Evolutionary conservation across 2,888 invertebrate genomes (phyloP).

Genomic region (Hydropsyche betteni): DNA sequence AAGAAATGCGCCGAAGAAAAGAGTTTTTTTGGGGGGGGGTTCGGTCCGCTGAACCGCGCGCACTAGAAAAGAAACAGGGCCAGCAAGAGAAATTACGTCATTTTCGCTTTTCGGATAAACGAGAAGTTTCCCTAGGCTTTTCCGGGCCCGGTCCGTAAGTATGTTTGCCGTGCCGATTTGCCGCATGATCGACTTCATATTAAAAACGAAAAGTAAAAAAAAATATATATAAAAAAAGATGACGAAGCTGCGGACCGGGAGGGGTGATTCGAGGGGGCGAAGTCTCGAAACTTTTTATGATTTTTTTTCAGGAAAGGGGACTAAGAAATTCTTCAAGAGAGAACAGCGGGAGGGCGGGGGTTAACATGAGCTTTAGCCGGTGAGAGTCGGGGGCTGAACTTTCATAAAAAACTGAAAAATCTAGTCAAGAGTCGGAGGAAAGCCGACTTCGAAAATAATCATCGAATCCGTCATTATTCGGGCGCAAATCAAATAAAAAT

Average conservation of each 20-base stretch:
- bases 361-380: neutral
- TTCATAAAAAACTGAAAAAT: slow-evolving; percentile 18
- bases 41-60: neutral
- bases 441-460: neutral
- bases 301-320: slow-evolving; percentile 36
- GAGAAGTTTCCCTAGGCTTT: slow-evolving; percentile 33
- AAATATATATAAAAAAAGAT: slow-evolving; percentile 27
- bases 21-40: neutral
- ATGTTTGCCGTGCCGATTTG: slow-evolving; percentile 47
- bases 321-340: slow-evolving; percentile 9
- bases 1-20: slow-evolving; percentile 8
- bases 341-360: slow-evolving; percentile 10
- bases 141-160: slow-evolving; percentile 37
- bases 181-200: slow-evolving; percentile 47
- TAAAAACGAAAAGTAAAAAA: slow-evolving; percentile 47
- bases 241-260: slow-evolving; percentile 16
- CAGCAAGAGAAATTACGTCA: slow-evolving; percentile 35
- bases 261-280: slow-evolving; percentile 24
- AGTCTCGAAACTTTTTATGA: slow-evolving; percentile 42
- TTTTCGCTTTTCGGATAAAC: slow-evolving; percentile 23
- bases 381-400: slow-evolving; percentile 9
- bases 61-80: slow-evolving; percentile 16
- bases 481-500: slow-evolving; percentile 13
- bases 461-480: slow-evolving; percentile 1
- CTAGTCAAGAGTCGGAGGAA: neutral